These are phyloP conservation scores for Neomorphus geoffroyi DNA, from an alignment of 2,797 vertebrate genomes.

Conservation along the genomic window DNA sequence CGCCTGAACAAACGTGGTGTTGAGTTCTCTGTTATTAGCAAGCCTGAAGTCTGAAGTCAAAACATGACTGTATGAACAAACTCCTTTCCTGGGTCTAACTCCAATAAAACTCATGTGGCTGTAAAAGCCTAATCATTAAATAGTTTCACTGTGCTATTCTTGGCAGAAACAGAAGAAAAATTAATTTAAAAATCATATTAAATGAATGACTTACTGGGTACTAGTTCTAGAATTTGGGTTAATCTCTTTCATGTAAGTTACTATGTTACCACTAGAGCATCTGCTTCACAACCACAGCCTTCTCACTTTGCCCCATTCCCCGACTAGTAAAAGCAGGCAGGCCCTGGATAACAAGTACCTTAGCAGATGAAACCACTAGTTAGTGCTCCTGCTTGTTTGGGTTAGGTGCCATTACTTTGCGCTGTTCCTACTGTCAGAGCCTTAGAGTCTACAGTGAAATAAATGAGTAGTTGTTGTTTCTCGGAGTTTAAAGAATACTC, in stretches of 20 bases:
- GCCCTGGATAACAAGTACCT: constrained; percentile 16
- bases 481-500: background rate
- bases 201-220: background rate
- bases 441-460: background rate
- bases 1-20: constrained; percentile 90
- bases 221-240: background rate
- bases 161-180: background rate
- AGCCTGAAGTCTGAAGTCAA: constrained; percentile 73
- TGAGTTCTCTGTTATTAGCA: constrained; percentile 90
- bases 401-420: background rate
- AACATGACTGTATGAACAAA: constrained; percentile 7
- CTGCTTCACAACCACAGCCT: background rate
- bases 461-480: background rate
- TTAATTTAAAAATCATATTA: background rate
- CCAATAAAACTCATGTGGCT: constrained; percentile 4
- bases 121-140: background rate
- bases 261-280: background rate
- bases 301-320: background rate
- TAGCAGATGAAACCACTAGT: background rate
- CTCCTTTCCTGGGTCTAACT: constrained; percentile 29
- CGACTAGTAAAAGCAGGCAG: background rate
- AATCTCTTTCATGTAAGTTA: background rate
- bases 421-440: background rate
- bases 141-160: constrained; percentile 11
- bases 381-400: background rate